Evolutionary conservation across 2,113 vertebrate species (phyloP), one percentile per base, ranked within the genome.

Genomic region (Nycticorax nycticorax): DNA sequence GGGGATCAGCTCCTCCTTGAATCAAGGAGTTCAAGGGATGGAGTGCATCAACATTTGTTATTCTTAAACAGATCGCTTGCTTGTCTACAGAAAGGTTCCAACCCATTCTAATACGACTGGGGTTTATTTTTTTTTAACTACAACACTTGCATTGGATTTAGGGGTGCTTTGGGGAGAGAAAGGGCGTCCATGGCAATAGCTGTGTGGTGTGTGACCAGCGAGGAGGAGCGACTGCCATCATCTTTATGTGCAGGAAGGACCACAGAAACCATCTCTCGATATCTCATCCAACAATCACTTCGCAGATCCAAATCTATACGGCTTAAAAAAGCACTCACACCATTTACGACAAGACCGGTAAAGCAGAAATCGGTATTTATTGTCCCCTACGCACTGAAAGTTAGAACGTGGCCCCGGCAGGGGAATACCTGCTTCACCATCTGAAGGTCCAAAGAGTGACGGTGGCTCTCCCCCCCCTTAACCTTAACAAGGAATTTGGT

Each of bases 121-220:
- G 17, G 17, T 5, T 75, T 37, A 7, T 52, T 64, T 43, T 15
- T 13, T 10, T 22, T 21, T 71, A 68, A 43, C 78, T 47, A 26
- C 18, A 79, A 21, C 5, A 23, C 7, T 56, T 32, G 9, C 4
- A 12, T 9, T 47, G 35, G 33, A 64, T 62, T 66, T 50, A 48
- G 50, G 39, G 37, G 27, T 33, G 8, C n/a, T 73, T 13, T 19
- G 68, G 57, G 45, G 39, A 35, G 32, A 68, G 18, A 35, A 69
- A 37, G 6, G 22, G 53, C 23, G 50, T 41, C 26, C 17, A 0
- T 26, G 43, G 43, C 35, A 64, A 33, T 6, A 63, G 19, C 56
- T 39, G 18, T 39, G n/a, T 21, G 41, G 27, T 9, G 4, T 1
- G 2, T 23, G 39, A 41, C 5, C 0, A 1, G 28, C 18, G 26